Base-by-base conservation (phyloP, 2,888 invertebrate genomes). In the Leptopilina drosophilae region DNA sequence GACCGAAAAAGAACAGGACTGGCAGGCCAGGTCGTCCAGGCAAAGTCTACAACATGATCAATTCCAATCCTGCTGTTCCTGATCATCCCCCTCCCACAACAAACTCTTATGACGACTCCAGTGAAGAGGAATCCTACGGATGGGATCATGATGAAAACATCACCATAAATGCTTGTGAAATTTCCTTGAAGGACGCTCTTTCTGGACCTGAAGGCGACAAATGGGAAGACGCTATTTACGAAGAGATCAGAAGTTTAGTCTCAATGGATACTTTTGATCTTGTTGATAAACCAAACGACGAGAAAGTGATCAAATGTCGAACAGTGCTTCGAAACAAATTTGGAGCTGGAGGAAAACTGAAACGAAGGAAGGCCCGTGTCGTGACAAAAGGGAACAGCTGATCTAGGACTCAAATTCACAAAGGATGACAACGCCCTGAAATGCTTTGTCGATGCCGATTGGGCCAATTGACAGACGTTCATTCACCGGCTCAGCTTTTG, bases 191-290 rank as follows among this genome's bases (percentile, higher is more conserved):
- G 73, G 62, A 76, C 20, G 78, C 81, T 26, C 62, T 78, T 12
- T 64, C 78, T 5, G 80, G 76, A 26, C 79, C 81, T 14, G 73
- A 84, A 5, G 49, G n/a, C 9, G 33, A 53, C 8, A 78, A 84
- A 64, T 84, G 82, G 82, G 53, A 75, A 26, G 76, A 84, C 15
- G 78, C 79, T 26, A 77, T 83, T 7, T 75, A 81, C 15, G 0
- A n/a, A 0, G 82, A 84, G 33, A 64, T 82, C 7, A 82, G 78
- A 46, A 81, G 82, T 20, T 46, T 79, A 3, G 26, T 79, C 46
- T 78, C 65, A 14, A 80, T 83, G n/a, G 79, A 83, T 26, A 81
- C 82, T 0, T 83, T 80, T 77, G 66, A 75, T 4, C 26, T 84
- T 20, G 81, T 81, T 3, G 53, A 77, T 33, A 79, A 79, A 11